phyloP scores from a whole-genome alignment of 1,140 invertebrate species.

The Latrodectus geometricus region DNA sequence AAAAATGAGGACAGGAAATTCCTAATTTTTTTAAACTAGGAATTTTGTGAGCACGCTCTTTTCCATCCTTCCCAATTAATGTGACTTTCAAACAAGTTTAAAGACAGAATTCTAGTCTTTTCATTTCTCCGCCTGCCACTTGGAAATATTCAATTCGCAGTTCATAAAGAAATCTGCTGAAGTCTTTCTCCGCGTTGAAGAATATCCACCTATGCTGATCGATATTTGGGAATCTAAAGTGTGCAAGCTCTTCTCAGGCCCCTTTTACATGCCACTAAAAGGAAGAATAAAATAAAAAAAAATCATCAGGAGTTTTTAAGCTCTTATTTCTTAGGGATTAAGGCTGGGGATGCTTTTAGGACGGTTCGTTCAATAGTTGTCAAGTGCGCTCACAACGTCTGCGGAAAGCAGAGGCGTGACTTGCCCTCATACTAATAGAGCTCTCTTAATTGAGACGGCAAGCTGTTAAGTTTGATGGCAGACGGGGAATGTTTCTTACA shows the following conservation, averaged over 20 bases:
- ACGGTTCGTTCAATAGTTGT: conserved; percentile 40
- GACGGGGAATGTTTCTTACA: no score
- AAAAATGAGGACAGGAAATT: no score
- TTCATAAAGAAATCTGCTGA: neutral
- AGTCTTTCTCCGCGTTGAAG: neutral
- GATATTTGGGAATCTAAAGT: conserved; percentile 1
- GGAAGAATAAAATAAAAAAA: neutral
- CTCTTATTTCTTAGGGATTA: conserved; percentile 48
- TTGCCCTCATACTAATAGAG: neutral
- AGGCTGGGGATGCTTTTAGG: neutral
- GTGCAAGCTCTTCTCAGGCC: neutral
- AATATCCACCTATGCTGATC: neutral
- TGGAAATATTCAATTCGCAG: no score
- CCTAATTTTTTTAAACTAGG: no score
- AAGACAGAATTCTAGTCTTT: no score
- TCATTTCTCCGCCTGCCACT: no score
- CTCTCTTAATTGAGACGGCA: neutral
- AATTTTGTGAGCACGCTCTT: no score
- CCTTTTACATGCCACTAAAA: neutral
- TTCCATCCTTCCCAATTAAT: no score
- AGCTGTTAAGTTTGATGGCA: no score
- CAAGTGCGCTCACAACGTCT: conserved; percentile 18
- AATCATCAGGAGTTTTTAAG: conserved; percentile 38
- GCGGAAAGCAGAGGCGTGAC: neutral
- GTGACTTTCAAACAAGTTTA: no score